phyloP scores from a whole-genome alignment of 2,888 invertebrate species.

The Rotaria magnacalcarata region DNA sequence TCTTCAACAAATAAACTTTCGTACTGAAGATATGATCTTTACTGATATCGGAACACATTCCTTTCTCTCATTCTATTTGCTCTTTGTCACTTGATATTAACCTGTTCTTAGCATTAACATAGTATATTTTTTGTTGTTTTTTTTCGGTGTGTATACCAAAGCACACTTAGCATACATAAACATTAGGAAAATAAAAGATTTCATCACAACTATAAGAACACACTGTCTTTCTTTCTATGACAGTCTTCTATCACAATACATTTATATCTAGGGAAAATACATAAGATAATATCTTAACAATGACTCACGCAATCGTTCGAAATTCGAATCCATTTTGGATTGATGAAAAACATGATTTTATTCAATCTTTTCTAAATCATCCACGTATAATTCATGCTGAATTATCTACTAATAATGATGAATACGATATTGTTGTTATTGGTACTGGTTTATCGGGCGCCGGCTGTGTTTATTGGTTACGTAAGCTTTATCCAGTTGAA shows the following conservation, averaged over 20 bases:
- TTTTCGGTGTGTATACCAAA: no score
- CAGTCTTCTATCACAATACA: no score
- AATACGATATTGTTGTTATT: neutral
- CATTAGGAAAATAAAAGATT: no score
- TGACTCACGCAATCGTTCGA: neutral
- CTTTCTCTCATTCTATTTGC: neutral
- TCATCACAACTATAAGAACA: no score
- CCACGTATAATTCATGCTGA: neutral
- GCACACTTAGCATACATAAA: no score
- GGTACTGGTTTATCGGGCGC: neutral
- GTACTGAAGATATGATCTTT: no score
- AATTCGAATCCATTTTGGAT: constrained; percentile 8
- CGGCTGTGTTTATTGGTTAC: neutral
- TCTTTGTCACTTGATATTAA: neutral
- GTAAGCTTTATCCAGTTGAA: neutral
- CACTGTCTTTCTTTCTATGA: no score
- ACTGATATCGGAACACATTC: neutral
- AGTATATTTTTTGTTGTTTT: no score
- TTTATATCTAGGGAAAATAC: no score
- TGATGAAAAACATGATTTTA: constrained; percentile 6
- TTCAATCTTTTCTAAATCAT: neutral
- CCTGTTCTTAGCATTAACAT: neutral
- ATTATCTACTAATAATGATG: neutral
- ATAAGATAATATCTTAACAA: neutral
- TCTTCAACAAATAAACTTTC: no score